These are phyloP conservation scores for Artibeus jamaicensis DNA, from an alignment of 2,797 vertebrate species.

Conservation along the genomic window DNA sequence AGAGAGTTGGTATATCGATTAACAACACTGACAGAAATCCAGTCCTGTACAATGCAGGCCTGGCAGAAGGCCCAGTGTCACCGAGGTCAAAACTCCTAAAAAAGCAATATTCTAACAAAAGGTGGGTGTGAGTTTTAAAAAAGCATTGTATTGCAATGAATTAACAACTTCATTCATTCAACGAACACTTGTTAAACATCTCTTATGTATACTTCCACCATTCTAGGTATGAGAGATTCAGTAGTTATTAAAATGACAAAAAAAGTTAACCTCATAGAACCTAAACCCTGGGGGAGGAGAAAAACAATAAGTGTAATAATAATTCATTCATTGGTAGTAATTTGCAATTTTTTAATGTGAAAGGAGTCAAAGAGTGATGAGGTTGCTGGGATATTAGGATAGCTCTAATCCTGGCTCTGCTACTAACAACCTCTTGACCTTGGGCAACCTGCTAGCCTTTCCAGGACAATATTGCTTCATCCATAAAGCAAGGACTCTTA, in stretches of 20 bases:
- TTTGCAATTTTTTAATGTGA: background rate
- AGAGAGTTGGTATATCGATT: background rate
- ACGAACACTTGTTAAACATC: background rate
- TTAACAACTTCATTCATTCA: conserved; percentile 15
- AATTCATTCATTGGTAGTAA: background rate
- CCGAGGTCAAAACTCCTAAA: background rate
- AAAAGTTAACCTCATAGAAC: background rate
- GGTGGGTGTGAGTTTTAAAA: background rate
- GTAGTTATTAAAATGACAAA: conserved; percentile 3
- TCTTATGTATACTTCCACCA: background rate
- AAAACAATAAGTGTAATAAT: background rate
- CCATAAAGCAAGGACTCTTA: background rate
- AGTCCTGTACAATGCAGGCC: background rate
- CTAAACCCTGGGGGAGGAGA: background rate
- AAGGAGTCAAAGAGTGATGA: background rate
- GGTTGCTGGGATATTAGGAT: background rate
- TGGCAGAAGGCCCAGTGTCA: background rate
- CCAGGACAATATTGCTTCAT: background rate
- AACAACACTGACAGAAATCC: background rate
- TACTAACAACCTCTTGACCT: background rate
- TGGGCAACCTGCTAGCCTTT: background rate
- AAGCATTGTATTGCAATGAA: background rate
- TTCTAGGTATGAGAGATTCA: background rate
- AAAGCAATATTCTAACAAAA: background rate
- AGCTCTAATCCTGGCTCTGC: background rate